Percentiles rank a stretch among this genome's conserved stretches.
Conservation (phyloP, 2,113 vertebrate genomes). For the Cottus gobio region DNA sequence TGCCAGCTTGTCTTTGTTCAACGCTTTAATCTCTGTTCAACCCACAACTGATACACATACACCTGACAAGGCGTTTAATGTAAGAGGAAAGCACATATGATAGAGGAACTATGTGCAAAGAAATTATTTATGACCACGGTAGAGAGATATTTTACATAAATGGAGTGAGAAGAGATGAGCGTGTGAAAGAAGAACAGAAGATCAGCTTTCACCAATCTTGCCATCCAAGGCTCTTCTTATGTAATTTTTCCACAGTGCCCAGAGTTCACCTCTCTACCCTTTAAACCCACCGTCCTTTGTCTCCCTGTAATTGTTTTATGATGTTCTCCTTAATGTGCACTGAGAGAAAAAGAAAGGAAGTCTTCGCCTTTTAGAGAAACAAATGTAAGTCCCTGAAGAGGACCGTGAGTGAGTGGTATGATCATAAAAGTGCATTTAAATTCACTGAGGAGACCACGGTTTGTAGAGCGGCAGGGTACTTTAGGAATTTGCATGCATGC, state of each 20-base stretch:
- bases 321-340: constrained; percentile 51
- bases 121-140: constrained; percentile 13
- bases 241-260: constrained; percentile 14
- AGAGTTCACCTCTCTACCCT: constrained; percentile 28
- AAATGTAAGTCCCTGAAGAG: constrained; percentile 58
- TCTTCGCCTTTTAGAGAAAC: constrained; percentile 49
- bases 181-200: constrained; percentile 4
- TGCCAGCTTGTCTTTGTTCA: too few relatives aligned
- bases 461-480: constrained; percentile 24
- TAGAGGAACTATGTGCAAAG: constrained; percentile 9
- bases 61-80: constrained; percentile 50
- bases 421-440: constrained; percentile 63
- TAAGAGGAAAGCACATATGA: constrained; percentile 25
- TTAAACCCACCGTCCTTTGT: constrained; percentile 35
- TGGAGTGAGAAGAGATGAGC: constrained; percentile 16
- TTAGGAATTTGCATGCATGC: constrained; percentile 54
- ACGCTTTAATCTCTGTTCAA: background rate
- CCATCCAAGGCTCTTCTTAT: constrained; percentile 15
- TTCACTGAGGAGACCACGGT: constrained; percentile 37
- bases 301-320: constrained; percentile 56
- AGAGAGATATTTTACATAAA: constrained; percentile 10
- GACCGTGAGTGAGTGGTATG: constrained; percentile 24
- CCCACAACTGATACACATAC: background rate
- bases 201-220: constrained; percentile 8
- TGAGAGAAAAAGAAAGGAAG: constrained; percentile 38